phyloP scores from a whole-genome alignment of 2,113 vertebrate genomes.

The Psettodes erumei region DNA sequence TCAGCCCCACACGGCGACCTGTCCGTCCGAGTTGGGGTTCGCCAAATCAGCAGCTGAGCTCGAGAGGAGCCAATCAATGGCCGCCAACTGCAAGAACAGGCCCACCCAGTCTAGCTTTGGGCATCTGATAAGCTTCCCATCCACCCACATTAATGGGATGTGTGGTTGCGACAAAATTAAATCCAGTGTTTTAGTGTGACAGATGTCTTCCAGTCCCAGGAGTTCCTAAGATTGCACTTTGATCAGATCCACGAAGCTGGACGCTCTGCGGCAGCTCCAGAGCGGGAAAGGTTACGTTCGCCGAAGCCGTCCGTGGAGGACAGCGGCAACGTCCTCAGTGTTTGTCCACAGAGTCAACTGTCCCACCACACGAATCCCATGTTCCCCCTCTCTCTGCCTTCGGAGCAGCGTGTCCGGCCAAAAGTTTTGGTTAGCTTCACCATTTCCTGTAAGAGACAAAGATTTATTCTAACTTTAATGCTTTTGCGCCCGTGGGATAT shows the following conservation, averaged over 20 bases:
- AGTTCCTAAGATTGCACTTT: conserved; percentile 67
- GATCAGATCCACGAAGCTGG: conserved; percentile 33
- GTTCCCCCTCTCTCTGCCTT: conserved; percentile 24
- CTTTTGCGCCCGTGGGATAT: too few species aligned
- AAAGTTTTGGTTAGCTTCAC: conserved; percentile 25
- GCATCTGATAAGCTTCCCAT: conserved; percentile 24
- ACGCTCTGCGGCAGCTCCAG: conserved; percentile 27
- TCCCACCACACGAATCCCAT: conserved; percentile 21
- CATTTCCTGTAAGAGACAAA: conserved; percentile 41
- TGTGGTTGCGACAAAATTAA: conserved; percentile 41
- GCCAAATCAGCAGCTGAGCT: conserved; percentile 26
- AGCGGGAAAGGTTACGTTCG: conserved; percentile 19
- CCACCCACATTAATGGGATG: conserved; percentile 45
- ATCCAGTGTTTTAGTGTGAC: conserved; percentile 74
- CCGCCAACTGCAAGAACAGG: conserved; percentile 28
- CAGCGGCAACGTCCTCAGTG: conserved; percentile 8
- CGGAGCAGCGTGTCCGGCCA: conserved; percentile 13
- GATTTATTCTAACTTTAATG: background rate
- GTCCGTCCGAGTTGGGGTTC: conserved; percentile 16
- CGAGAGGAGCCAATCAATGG: conserved; percentile 59
- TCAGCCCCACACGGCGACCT: conserved; percentile 10
- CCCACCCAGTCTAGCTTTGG: conserved; percentile 20
- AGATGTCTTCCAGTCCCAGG: conserved; percentile 33
- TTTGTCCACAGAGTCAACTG: conserved; percentile 11
- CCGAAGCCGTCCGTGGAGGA: conserved; percentile 6